These are phyloP conservation scores for Neolamprologus brichardi DNA, from an alignment of 2,113 vertebrate genomes.

Conservation along the genomic window DNA sequence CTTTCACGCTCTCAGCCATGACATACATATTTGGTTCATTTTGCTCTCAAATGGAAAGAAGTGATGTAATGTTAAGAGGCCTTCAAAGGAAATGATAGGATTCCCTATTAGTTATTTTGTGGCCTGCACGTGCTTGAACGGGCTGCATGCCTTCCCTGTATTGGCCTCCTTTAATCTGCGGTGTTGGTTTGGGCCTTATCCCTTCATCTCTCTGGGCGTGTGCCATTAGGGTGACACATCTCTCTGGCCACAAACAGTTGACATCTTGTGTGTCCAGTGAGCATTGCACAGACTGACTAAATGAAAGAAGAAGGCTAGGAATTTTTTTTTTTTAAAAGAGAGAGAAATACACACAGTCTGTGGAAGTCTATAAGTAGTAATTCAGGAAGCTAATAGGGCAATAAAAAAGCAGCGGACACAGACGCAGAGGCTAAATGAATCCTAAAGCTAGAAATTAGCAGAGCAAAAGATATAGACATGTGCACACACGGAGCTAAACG, in stretches of 20 bases:
- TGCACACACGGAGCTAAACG: background rate
- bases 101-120: background rate
- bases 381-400: slow-evolving; percentile 4
- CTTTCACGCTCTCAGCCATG: background rate
- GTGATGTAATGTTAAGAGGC: background rate
- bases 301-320: background rate
- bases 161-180: background rate
- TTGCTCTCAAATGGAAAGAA: slow-evolving; percentile 2
- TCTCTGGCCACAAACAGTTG: background rate
- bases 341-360: background rate
- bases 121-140: background rate
- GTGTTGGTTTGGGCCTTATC: background rate
- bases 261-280: background rate
- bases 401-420: background rate
- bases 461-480: background rate
- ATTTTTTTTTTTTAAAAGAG: background rate
- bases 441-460: slow-evolving; percentile 15
- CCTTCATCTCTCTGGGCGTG: background rate
- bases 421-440: background rate
- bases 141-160: background rate
- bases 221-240: background rate
- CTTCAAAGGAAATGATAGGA: background rate
- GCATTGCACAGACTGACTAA: background rate
- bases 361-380: background rate
- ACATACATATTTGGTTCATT: background rate